phyloP scores from a whole-genome alignment of 1,140 invertebrate species.

The Colletes gigas region DNA sequence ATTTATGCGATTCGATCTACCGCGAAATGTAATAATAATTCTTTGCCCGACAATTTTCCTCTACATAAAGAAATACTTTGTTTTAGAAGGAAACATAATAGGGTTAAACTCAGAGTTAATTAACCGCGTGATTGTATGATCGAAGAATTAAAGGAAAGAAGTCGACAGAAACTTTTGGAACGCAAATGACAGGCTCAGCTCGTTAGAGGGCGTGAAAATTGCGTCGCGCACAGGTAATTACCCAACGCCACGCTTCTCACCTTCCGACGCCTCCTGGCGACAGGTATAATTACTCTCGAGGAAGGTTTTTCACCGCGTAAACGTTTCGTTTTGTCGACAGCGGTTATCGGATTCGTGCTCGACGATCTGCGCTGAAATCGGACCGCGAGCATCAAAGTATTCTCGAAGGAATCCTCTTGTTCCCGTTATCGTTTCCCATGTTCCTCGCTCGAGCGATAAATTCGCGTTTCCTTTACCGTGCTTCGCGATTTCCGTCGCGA shows the following conservation, averaged over 20 bases:
- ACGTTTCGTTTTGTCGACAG: constrained; percentile 44
- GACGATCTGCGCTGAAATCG: constrained; percentile 49
- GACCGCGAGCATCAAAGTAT: constrained; percentile 22
- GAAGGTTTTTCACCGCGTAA: constrained; percentile 57
- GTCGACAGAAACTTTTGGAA: too few species aligned
- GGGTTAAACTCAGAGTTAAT: too few species aligned
- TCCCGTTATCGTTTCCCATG: constrained; percentile 4
- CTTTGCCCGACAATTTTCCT: too few species aligned
- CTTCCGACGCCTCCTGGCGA: constrained; percentile 48
- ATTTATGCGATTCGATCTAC: too few species aligned
- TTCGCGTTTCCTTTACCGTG: background rate
- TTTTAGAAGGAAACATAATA: too few species aligned
- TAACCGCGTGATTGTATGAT: too few species aligned
- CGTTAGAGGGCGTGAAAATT: constrained; percentile 31
- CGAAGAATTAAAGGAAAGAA: too few species aligned
- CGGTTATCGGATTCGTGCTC: constrained; percentile 48
- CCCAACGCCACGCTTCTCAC: constrained; percentile 59
- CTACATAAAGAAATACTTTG: too few species aligned
- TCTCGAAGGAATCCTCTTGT: constrained; percentile 42
- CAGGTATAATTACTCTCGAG: constrained; percentile 48
- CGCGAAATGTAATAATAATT: too few species aligned
- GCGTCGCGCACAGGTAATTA: constrained; percentile 24
- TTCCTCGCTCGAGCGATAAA: constrained; percentile 7
- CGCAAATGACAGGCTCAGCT: constrained; percentile 35
- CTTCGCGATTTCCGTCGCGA: too few species aligned